Evolutionary conservation across 2,113 vertebrate genomes (phyloP).

Genomic region (Gobiocypris rarus): DNA sequence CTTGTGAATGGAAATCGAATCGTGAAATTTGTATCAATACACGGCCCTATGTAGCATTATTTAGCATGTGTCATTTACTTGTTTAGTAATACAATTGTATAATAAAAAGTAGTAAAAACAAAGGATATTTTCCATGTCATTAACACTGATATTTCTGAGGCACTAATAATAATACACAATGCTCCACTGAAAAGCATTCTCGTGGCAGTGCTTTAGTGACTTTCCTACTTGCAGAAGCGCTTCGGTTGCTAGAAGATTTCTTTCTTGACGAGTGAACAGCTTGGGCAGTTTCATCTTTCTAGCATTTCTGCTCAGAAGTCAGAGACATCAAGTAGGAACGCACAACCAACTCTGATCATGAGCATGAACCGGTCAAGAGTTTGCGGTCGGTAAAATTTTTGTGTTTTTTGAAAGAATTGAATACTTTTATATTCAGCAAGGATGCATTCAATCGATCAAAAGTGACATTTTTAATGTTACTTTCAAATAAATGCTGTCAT

Average conservation of each 20-base stretch:
- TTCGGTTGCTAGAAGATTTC: neutral
- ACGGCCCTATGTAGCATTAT: too few species aligned
- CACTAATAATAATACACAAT: neutral
- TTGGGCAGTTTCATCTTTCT: neutral
- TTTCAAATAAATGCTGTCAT: neutral
- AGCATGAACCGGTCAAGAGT: neutral
- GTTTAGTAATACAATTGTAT: too few species aligned
- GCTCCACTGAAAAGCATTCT: neutral
- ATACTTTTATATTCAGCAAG: neutral
- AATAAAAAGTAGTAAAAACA: too few species aligned
- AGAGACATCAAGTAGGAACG: neutral
- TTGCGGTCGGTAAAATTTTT: neutral
- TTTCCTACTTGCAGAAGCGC: neutral
- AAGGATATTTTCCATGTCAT: neutral
- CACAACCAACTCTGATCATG: neutral
- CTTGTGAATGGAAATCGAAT: too few species aligned
- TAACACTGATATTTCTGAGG: neutral
- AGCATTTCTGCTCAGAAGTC: neutral
- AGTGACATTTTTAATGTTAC: neutral
- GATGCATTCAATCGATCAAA: neutral
- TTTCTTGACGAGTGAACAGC: neutral
- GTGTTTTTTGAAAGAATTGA: neutral
- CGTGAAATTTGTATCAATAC: too few species aligned
- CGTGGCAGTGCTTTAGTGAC: neutral
- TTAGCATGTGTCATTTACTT: neutral